phyloP scores from a whole-genome alignment of 1,140 invertebrate species.

The Conopomorpha cramerella region DNA sequence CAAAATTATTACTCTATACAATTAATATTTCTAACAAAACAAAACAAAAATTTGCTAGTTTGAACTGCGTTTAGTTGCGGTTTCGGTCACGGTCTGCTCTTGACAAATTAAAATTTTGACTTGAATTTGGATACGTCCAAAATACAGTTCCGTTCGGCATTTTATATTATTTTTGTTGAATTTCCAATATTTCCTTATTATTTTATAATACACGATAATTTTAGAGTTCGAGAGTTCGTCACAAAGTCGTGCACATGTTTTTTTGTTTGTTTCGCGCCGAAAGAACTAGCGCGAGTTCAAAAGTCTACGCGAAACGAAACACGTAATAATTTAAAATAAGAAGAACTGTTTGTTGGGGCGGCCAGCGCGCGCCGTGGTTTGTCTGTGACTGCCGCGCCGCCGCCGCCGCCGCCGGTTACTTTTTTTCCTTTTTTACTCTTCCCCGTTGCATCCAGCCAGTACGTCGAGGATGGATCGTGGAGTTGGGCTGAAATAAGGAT shows the following conservation, averaged over 20 bases:
- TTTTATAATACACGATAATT: conserved; percentile 4
- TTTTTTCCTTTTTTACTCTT: conserved; percentile 45
- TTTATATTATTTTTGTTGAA: conserved; percentile 7
- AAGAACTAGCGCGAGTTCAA: conserved; percentile 36
- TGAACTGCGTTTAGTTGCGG: conserved; percentile 51
- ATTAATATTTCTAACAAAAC: conserved; percentile 16
- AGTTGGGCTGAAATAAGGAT: conserved; percentile 31
- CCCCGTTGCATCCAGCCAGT: conserved; percentile 23
- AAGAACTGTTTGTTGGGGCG: conserved; percentile 38
- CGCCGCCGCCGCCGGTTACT: conserved; percentile 2
- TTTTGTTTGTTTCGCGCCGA: conserved; percentile 21
- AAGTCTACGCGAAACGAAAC: conserved; percentile 56
- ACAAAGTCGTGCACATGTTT: conserved; percentile 37
- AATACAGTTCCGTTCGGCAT: conserved; percentile 38
- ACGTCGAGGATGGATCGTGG: neutral
- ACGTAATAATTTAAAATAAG: conserved; percentile 54
- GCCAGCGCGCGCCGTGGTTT: conserved; percentile 42
- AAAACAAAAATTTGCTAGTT: conserved; percentile 34
- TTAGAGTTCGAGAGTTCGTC: conserved; percentile 36
- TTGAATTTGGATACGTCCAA: conserved; percentile 34
- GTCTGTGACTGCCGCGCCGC: conserved; percentile 30
- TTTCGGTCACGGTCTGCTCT: conserved; percentile 1
- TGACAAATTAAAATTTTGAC: conserved; percentile 1
- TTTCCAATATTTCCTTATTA: neutral
- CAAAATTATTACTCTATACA: no score